Base-by-base conservation (phyloP, 2,888 invertebrate genomes). In the Rhagium mordax region DNA sequence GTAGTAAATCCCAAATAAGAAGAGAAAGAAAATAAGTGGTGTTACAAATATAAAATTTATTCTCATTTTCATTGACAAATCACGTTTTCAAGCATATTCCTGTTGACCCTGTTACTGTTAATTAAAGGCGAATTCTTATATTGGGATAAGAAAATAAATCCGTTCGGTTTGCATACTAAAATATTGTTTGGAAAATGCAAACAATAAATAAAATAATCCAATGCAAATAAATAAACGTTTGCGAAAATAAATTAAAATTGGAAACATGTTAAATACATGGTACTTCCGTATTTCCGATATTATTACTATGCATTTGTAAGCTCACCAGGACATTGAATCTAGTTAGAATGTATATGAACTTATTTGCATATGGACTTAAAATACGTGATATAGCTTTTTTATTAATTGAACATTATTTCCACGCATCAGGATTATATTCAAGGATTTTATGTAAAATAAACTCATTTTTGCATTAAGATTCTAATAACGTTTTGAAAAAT, bases 281-380 rank as follows among this genome's bases (percentile, higher is more conserved):
- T 59, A 59, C 29, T 59, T 59, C 59, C 59, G 29, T 15, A 29
- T 18, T 59, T 59, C 59, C 59, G 55, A 21, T 33, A 5, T 59
- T 27, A 59, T 59, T 29, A n/a, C n/a, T n/a, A n/a, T n/a, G n/a
- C n/a, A n/a, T n/a, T n/a, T 29, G 8, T 16, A 15, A 29, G 16
- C 27, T 16, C 29, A 29, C 15, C 33, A 33, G 33, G 27, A 59
- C 29, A 33, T 15, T 6, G 27, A 16, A 16, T 49, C 3, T 15
- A 49, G 18, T 33, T 59, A 15, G 29, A 57, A 59, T 59, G 27
- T 16, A 59, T 59, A 29, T 55, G 24, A 55, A 24, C 29, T 10
- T 5, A 59, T 29, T 7, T 29, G 16, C 59, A 16, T 29, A 10
- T 16, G 33, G 29, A 27, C 16, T 59, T 59, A 59, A 59, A 59